A percentile compares a stretch with the other conserved stretches of the same genome.
Conservation (phyloP, 2,888 invertebrate species). For the Chymomyza amoena region DNA sequence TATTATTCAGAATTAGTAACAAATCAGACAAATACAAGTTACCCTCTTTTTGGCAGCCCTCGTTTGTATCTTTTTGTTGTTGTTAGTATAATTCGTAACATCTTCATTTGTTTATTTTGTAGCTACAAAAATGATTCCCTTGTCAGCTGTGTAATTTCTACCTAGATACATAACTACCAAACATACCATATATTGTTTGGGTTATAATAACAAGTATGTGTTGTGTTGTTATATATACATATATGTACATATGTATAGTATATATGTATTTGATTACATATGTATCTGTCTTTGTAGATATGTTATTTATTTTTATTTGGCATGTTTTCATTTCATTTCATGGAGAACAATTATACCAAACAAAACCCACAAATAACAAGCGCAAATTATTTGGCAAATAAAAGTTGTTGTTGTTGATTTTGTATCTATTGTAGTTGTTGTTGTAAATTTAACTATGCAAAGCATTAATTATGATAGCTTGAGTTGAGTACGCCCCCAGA, state of each 20-base stretch:
- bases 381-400: not conserved
- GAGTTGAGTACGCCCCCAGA: conserved; percentile 11
- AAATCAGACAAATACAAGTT: too few species aligned
- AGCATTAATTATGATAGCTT: not conserved
- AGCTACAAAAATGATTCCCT: not conserved
- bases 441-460: conserved; percentile 6
- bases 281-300: conserved; percentile 19
- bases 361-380: conserved; percentile 16
- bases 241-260: not conserved
- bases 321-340: conserved; percentile 62
- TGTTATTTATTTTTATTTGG: conserved; percentile 45
- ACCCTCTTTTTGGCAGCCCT: too few species aligned
- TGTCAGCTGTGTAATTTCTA: not conserved
- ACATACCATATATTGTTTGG: not conserved
- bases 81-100: not conserved
- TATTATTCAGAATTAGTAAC: too few species aligned
- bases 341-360: conserved; percentile 25
- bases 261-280: not conserved
- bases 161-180: not conserved
- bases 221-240: not conserved
- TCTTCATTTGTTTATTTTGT: not conserved
- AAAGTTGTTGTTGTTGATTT: conserved; percentile 18
- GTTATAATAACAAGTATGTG: conserved; percentile 4
- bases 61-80: too few species aligned
- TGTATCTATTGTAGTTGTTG: not conserved